Conservation (phyloP, 1,140 invertebrate genomes). For the Drosophila dunni region DNA sequence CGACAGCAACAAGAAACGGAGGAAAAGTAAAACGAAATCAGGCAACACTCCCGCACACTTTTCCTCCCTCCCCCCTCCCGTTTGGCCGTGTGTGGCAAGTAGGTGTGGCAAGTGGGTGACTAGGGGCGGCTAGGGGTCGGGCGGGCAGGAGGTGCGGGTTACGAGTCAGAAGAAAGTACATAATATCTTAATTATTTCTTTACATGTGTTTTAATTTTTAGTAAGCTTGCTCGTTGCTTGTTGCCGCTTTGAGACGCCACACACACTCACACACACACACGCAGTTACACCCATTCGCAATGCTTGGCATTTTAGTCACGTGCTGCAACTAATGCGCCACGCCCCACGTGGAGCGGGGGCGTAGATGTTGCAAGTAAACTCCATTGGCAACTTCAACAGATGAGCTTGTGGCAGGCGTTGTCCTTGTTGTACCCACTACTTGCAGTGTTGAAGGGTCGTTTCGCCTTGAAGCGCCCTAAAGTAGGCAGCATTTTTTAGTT, state of each 20-base stretch:
- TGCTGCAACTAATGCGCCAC: slow-evolving; percentile 74
- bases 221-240: slow-evolving; percentile 55
- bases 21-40: slow-evolving; percentile 5
- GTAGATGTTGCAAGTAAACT: slow-evolving; percentile 6
- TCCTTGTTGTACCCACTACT: not conserved
- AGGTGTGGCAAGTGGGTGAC: not conserved
- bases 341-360: not conserved
- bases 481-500: no score
- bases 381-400: slow-evolving; percentile 63
- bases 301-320: slow-evolving; percentile 75
- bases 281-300: not conserved
- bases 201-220: slow-evolving; percentile 83
- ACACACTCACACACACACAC: not conserved
- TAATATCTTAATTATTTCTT: slow-evolving; percentile 83
- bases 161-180: slow-evolving; percentile 20
- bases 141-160: not conserved
- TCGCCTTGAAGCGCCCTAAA: no score
- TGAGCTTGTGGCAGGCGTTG: slow-evolving; percentile 45
- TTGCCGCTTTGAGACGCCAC: slow-evolving; percentile 22
- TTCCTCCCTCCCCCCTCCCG: not conserved
- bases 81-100: not conserved
- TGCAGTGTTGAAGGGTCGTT: not conserved
- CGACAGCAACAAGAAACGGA: not conserved
- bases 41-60: not conserved
- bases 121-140: not conserved